Conservation (phyloP, 2,888 invertebrate species). For the Dione juno region DNA sequence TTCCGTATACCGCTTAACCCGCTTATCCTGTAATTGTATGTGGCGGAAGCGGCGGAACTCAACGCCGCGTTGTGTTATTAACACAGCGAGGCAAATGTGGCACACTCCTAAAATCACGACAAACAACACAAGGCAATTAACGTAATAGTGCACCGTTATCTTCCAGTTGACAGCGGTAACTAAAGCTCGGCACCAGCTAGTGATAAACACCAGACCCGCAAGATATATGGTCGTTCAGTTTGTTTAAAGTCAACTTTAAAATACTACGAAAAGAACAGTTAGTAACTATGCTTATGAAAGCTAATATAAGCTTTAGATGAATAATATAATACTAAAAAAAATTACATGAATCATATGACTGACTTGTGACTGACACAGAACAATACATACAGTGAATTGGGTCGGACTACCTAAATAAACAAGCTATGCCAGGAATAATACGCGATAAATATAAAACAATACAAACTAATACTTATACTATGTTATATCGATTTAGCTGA, state of each 20-base stretch:
- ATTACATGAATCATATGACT: not conserved
- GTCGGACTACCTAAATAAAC: not conserved
- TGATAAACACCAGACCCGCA: constrained; percentile 36
- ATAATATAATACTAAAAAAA: not conserved
- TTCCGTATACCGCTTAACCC: too few relatives aligned
- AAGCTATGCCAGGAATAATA: not conserved
- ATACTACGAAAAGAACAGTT: not conserved
- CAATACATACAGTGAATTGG: not conserved
- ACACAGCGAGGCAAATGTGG: not conserved
- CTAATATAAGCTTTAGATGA: too few relatives aligned
- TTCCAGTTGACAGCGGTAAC: constrained; percentile 17
- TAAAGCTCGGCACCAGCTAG: constrained; percentile 19
- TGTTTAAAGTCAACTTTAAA: not conserved
- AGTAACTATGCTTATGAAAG: not conserved
- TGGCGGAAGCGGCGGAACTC: too few relatives aligned
- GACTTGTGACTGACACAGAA: not conserved
- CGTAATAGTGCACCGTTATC: constrained; percentile 38
- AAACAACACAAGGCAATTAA: constrained; percentile 31
- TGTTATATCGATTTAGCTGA: not conserved
- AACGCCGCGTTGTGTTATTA: not conserved
- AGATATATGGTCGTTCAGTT: constrained; percentile 2
- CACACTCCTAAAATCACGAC: too few relatives aligned
- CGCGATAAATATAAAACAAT: not conserved
- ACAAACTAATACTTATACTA: not conserved
- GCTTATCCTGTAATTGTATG: too few relatives aligned